These are phyloP conservation scores for Iguana delicatissima DNA, from an alignment of 2,797 vertebrate species.

Conservation along the genomic window DNA sequence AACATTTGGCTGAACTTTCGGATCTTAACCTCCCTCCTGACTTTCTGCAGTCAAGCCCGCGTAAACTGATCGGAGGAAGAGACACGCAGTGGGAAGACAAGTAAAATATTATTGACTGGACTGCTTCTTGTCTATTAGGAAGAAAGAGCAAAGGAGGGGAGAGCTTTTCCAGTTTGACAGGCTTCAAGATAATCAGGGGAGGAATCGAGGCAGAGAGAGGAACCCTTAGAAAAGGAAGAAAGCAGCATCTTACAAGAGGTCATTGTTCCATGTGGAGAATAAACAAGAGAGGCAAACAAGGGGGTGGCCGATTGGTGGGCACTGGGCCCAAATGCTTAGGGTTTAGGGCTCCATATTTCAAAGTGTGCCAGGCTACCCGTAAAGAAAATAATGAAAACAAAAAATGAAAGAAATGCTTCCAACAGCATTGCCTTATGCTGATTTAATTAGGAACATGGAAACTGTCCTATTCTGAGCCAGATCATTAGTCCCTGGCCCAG, in stretches of 20 bases:
- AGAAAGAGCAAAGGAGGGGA: constrained; percentile 81
- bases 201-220: constrained; percentile 79
- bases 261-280: constrained; percentile 71
- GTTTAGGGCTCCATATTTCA: constrained; percentile 44
- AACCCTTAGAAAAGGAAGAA: constrained; percentile 81
- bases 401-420: neutral
- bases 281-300: constrained; percentile 68
- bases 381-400: neutral
- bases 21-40: constrained; percentile 95
- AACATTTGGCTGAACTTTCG: constrained; percentile 99
- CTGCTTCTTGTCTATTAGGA: constrained; percentile 88
- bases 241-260: constrained; percentile 76
- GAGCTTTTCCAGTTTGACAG: constrained; percentile 83
- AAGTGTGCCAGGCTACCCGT: neutral
- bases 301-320: constrained; percentile 50
- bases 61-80: constrained; percentile 86
- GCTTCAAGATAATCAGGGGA: constrained; percentile 90
- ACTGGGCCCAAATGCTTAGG: constrained; percentile 33
- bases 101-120: constrained; percentile 87
- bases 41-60: constrained; percentile 85
- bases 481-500: too few species aligned
- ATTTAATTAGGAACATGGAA: too few species aligned
- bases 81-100: constrained; percentile 83
- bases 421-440: too few species aligned
- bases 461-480: too few species aligned